Conservation (phyloP, 2,113 vertebrate species). For the Rhegmatorhina hoffmannsi region DNA sequence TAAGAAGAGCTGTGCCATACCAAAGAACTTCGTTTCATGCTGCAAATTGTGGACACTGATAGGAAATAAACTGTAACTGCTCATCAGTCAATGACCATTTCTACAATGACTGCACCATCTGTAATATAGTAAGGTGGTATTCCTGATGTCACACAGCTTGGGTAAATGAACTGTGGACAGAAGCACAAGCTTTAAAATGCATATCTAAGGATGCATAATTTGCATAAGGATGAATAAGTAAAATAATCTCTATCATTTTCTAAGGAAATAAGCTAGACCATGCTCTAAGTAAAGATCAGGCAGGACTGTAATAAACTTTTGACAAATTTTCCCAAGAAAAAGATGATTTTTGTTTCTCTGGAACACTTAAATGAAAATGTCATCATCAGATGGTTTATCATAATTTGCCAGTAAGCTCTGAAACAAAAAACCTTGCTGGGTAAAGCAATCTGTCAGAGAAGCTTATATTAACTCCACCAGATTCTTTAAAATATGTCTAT, state of each 20-base stretch:
- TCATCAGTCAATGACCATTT: slow-evolving; percentile 87
- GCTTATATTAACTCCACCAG: not conserved
- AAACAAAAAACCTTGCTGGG: slow-evolving; percentile 60
- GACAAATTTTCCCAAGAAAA: slow-evolving; percentile 17
- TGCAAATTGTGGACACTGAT: slow-evolving; percentile 73
- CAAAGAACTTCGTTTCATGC: slow-evolving; percentile 72
- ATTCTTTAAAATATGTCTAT: not conserved
- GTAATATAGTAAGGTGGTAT: slow-evolving; percentile 88
- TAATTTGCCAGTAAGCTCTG: slow-evolving; percentile 56
- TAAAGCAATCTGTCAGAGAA: slow-evolving; percentile 56
- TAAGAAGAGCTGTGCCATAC: slow-evolving; percentile 65
- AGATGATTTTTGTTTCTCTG: slow-evolving; percentile 24
- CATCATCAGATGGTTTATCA: slow-evolving; percentile 53
- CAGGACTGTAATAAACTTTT: slow-evolving; percentile 45
- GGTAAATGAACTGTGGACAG: slow-evolving; percentile 69
- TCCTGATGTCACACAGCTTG: slow-evolving; percentile 86
- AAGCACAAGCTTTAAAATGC: slow-evolving; percentile 77
- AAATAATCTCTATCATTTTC: not conserved
- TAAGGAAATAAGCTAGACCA: not conserved
- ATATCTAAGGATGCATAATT: slow-evolving; percentile 76
- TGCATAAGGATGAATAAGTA: not conserved
- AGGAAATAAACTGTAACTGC: slow-evolving; percentile 87
- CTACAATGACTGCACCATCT: slow-evolving; percentile 86
- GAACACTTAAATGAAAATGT: slow-evolving; percentile 64
- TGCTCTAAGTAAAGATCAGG: slow-evolving; percentile 21